A percentile compares a stretch with the other conserved stretches of the same genome.
phyloP scores from a whole-genome alignment of 2,797 vertebrate genomes.

The Distichodus sexfasciatus region DNA sequence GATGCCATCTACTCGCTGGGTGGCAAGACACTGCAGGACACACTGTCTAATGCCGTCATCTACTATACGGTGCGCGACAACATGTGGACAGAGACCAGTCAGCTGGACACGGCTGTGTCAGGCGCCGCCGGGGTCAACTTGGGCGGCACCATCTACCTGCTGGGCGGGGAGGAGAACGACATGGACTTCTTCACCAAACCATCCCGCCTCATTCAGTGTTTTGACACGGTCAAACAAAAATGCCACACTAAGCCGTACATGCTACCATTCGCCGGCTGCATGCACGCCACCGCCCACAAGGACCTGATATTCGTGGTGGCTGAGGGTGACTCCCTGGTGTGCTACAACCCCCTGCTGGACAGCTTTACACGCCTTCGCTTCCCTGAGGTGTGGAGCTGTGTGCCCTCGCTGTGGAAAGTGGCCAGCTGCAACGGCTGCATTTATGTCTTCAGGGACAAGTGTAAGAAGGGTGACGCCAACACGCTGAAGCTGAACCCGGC shows the following conservation, averaged over 20 bases:
- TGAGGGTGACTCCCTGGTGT: slow-evolving; percentile 92
- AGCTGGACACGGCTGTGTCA: slow-evolving; percentile 92
- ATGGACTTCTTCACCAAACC: slow-evolving; percentile 99
- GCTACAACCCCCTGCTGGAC: slow-evolving; percentile 95
- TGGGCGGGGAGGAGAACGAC: slow-evolving; percentile 97
- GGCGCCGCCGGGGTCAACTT: slow-evolving; percentile 94
- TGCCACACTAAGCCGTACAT: slow-evolving; percentile 93
- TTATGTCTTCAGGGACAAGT: slow-evolving; percentile 95
- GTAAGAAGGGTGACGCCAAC: slow-evolving; percentile 95
- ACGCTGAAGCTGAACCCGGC: slow-evolving; percentile 97
- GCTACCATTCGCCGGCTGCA: slow-evolving; percentile 91
- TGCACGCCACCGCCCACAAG: slow-evolving; percentile 96
- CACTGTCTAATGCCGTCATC: slow-evolving; percentile 92
- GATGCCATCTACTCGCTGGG: slow-evolving; percentile 95
- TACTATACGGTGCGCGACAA: slow-evolving; percentile 96
- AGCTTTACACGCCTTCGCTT: slow-evolving; percentile 96
- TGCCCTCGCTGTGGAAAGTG: slow-evolving; percentile 96
- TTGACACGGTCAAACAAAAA: slow-evolving; percentile 87
- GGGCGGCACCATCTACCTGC: slow-evolving; percentile 92
- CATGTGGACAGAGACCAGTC: slow-evolving; percentile 94
- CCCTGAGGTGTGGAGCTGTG: slow-evolving; percentile 93
- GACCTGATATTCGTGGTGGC: slow-evolving; percentile 96
- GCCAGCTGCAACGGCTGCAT: slow-evolving; percentile 98
- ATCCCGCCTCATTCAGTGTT: slow-evolving; percentile 96
- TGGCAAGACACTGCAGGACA: slow-evolving; percentile 94